phyloP scores from a whole-genome alignment of 35 echinoderm and acorn worm species.

The Heliocidaris tuberculata region DNA sequence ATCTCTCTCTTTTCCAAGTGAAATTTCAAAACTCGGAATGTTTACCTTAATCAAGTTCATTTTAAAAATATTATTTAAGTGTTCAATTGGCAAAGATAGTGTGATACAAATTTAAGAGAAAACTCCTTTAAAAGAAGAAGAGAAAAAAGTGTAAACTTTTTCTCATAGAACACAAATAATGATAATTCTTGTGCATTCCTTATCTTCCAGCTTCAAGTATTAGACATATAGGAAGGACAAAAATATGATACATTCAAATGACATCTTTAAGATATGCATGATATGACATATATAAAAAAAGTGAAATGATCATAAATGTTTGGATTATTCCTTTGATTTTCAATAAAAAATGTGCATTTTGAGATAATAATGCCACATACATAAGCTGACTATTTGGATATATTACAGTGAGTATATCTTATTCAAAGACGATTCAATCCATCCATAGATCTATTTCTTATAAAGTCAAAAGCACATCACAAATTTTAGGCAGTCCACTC shows the following conservation, averaged over 20 bases:
- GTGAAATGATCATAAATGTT: not conserved
- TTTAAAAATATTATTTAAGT: not conserved
- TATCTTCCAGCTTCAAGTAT: not conserved
- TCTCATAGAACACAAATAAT: not conserved
- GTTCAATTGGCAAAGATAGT: not conserved
- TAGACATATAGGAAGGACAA: not conserved
- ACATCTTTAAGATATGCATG: conserved; percentile 12
- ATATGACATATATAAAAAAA: not conserved
- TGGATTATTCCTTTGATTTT: not conserved
- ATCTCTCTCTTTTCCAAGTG: not conserved
- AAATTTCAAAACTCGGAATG: not conserved
- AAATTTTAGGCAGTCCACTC: conserved; percentile 2
- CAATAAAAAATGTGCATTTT: not conserved
- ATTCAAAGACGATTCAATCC: not conserved
- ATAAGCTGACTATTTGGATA: not conserved
- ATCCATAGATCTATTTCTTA: not conserved
- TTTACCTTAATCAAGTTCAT: not conserved
- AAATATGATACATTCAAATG: not conserved
- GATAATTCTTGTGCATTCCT: not conserved
- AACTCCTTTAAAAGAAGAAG: not conserved
- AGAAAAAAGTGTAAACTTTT: not conserved
- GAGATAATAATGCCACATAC: not conserved
- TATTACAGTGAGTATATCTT: not conserved
- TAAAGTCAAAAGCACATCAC: not conserved
- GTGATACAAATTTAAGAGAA: not conserved